A percentile compares a stretch with the other conserved stretches of the same genome.
Conservation (phyloP, 2,113 vertebrate species). For the Petromus typicus region DNA sequence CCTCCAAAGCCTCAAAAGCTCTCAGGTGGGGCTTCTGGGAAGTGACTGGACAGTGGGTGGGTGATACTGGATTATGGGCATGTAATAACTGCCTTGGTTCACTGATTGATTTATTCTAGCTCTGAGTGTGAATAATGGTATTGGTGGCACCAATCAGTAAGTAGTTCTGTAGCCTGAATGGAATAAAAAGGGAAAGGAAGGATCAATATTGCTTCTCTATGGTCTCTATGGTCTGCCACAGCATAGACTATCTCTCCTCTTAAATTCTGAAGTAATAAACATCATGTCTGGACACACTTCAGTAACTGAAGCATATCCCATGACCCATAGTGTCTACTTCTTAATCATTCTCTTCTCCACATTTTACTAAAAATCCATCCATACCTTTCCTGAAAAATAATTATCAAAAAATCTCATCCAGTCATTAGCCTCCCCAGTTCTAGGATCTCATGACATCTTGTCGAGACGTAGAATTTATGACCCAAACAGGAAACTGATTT, state of each 20-base stretch:
- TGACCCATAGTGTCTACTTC: background rate
- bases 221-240: no score
- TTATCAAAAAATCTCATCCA: background rate
- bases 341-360: background rate
- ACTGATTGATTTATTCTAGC: background rate
- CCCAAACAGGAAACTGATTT: background rate
- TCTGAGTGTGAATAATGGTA: background rate
- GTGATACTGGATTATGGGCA: background rate
- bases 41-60: background rate
- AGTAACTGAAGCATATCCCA: background rate
- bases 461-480: background rate
- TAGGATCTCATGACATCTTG: background rate
- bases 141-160: background rate
- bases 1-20: background rate
- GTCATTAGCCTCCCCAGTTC: background rate
- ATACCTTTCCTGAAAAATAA: background rate
- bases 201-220: background rate
- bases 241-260: background rate
- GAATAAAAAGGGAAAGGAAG: background rate
- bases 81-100: background rate
- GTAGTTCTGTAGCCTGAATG: background rate
- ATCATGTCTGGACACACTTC: background rate
- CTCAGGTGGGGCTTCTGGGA: background rate
- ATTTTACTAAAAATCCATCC: background rate
- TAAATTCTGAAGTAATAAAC: background rate